Conservation (phyloP, 64 coral and sea anemone species). For the Exaiptasia diaphana region DNA sequence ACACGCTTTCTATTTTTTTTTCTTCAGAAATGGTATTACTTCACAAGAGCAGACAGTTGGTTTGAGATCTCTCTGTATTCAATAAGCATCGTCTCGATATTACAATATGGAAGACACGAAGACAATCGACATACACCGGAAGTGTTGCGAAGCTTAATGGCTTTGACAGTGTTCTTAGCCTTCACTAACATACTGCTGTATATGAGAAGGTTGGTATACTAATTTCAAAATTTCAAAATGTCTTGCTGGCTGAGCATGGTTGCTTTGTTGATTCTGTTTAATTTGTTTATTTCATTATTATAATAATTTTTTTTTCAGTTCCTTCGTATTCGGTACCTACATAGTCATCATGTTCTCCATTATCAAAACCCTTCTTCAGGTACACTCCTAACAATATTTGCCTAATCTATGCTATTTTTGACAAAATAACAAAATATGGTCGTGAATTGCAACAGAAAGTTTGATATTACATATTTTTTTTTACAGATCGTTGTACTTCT, state of each 20-base stretch:
- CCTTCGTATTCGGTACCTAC: too few species aligned
- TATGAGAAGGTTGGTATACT: slow-evolving; percentile 11
- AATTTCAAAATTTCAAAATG: too few species aligned
- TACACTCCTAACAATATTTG: too few species aligned
- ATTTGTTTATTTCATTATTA: too few species aligned
- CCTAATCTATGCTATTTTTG: too few species aligned
- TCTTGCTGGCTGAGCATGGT: too few species aligned
- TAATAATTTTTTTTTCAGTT: too few species aligned
- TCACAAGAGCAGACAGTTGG: slow-evolving; percentile 29
- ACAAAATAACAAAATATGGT: too few species aligned
- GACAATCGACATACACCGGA: not conserved
- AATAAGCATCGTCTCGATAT: not conserved
- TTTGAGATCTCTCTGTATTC: slow-evolving; percentile 20
- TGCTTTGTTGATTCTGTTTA: too few species aligned
- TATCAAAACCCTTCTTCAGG: too few species aligned
- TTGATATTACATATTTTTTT: not conserved
- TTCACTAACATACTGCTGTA: slow-evolving; percentile 11
- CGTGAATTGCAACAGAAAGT: too few species aligned
- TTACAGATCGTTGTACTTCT: slow-evolving; percentile 22
- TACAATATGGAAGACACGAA: not conserved
- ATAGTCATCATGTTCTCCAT: too few species aligned
- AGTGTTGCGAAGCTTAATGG: not conserved
- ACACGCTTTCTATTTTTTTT: not conserved
- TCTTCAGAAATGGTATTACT: slow-evolving; percentile 16
- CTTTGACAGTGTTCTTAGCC: slow-evolving; percentile 9